Percentiles rank a stretch among this genome's conserved stretches.
Evolutionary conservation across 2,113 vertebrate genomes (phyloP).

Genomic region (Pituophis catenifer): DNA sequence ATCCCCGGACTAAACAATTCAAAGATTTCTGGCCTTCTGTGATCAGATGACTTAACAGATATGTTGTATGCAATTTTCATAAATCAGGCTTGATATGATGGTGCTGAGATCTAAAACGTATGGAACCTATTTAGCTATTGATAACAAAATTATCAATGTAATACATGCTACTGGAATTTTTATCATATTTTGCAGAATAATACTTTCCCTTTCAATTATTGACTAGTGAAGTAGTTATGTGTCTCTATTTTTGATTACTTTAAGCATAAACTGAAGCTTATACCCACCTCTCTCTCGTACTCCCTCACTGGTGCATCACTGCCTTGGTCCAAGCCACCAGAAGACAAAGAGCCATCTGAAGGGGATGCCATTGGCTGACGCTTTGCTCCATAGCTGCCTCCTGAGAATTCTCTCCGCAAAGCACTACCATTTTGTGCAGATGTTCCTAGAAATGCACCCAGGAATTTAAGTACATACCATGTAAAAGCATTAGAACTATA

Average conservation of each 20-base stretch:
- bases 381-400: conserved; percentile 86
- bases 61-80: background rate
- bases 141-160: background rate
- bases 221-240: background rate
- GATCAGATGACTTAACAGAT: background rate
- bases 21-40: background rate
- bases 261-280: background rate
- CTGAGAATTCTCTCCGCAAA: conserved; percentile 86
- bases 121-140: background rate
- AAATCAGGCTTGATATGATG: no score
- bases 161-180: background rate
- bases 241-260: background rate
- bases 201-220: background rate
- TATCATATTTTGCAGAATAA: background rate
- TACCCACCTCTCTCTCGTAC: conserved; percentile 91
- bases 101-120: background rate
- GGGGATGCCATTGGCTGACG: conserved; percentile 92
- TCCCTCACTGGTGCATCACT: conserved; percentile 86
- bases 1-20: background rate
- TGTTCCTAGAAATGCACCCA: conserved; percentile 66
- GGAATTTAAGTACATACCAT: background rate
- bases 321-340: conserved; percentile 88
- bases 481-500: background rate
- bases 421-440: conserved; percentile 93
- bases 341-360: conserved; percentile 93